phyloP scores from a whole-genome alignment of 2,797 vertebrate genomes.

The Acridotheres tristis region DNA sequence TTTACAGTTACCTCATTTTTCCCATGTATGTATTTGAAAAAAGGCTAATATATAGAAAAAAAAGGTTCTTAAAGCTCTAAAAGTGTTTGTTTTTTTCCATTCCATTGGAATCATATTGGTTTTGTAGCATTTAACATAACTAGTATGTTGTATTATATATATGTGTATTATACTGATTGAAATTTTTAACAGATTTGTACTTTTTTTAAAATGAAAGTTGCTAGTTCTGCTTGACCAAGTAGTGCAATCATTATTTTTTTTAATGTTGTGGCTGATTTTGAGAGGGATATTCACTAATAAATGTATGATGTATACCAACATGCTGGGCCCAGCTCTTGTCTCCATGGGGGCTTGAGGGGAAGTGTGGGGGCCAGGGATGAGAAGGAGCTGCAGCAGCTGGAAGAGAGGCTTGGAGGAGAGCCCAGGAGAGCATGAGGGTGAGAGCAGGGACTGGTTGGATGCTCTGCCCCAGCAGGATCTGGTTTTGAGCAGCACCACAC shows the following conservation, averaged over 20 bases:
- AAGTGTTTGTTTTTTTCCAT: slow-evolving; percentile 91
- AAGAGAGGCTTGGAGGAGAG: background rate
- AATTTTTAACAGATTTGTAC: slow-evolving; percentile 99
- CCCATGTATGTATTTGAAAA: slow-evolving; percentile 99
- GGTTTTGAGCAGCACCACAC: background rate
- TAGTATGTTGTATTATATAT: slow-evolving; percentile 99
- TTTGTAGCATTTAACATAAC: slow-evolving; percentile 99
- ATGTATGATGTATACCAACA: slow-evolving; percentile 98
- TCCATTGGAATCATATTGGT: slow-evolving; percentile 99
- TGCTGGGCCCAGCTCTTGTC: background rate
- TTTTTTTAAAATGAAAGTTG: slow-evolving; percentile 99
- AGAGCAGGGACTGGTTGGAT: background rate
- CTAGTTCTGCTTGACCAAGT: slow-evolving; percentile 99
- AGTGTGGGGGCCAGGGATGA: background rate
- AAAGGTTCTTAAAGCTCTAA: slow-evolving; percentile 99
- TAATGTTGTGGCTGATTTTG: slow-evolving; percentile 99
- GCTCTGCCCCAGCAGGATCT: background rate
- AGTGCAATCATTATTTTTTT: slow-evolving; percentile 99
- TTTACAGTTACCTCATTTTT: slow-evolving; percentile 87
- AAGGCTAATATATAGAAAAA: slow-evolving; percentile 99
- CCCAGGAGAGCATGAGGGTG: background rate
- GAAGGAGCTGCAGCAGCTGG: no score
- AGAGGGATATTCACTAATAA: slow-evolving; percentile 99
- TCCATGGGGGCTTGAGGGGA: background rate
- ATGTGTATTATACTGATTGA: slow-evolving; percentile 99